Conservation (phyloP, 2,113 vertebrate species). For the Dicrurus megarhynchus region DNA sequence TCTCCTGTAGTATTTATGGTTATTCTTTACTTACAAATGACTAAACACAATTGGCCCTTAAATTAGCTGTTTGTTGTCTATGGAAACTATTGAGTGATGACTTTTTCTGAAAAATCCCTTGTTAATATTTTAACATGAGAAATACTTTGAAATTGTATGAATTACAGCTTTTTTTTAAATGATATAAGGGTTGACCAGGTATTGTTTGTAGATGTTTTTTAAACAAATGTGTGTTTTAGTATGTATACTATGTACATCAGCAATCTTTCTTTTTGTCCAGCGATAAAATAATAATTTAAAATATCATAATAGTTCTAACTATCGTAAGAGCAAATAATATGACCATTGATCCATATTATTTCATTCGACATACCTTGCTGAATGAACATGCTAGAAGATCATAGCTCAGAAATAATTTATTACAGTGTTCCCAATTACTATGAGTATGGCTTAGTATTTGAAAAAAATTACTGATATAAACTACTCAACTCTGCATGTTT, state of each 20-base stretch:
- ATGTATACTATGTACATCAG: background rate
- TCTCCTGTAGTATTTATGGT: background rate
- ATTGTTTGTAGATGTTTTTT: background rate
- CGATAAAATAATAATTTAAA: background rate
- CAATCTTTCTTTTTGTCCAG: background rate
- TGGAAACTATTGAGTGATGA: background rate
- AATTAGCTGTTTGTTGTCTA: background rate
- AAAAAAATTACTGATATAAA: background rate
- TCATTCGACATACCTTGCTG: background rate
- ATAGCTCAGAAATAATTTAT: background rate
- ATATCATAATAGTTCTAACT: background rate
- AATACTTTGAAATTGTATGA: background rate
- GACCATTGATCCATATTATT: background rate
- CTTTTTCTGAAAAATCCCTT: background rate
- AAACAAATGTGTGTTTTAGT: background rate
- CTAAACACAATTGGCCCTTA: background rate
- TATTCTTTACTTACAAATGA: background rate
- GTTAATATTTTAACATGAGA: background rate
- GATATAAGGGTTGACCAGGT: background rate
- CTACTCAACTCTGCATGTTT: background rate
- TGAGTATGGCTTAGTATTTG: background rate
- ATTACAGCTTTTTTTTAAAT: background rate
- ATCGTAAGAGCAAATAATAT: background rate
- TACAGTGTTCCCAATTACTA: background rate
- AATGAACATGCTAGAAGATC: background rate